Percentiles rank a stretch among this genome's conserved stretches.
Conservation (phyloP, 2,797 vertebrate genomes). For the Acomys russatus region DNA sequence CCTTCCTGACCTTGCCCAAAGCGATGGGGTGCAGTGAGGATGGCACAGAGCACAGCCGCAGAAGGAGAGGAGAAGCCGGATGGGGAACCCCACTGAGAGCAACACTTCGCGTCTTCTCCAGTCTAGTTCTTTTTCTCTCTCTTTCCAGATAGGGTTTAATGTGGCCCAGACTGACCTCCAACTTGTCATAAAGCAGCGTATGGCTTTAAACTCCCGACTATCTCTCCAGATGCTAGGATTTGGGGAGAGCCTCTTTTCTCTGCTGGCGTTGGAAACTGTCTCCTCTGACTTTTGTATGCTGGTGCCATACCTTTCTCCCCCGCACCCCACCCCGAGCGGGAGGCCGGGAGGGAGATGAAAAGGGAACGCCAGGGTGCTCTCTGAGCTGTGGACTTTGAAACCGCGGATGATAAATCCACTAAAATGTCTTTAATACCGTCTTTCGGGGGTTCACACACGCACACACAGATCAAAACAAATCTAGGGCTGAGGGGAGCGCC, state of each 20-base stretch:
- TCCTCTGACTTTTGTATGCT: not conserved
- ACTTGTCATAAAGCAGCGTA: not conserved
- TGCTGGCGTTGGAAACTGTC: not conserved
- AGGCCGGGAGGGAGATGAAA: not conserved
- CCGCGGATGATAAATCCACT: conserved; percentile 57
- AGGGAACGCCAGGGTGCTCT: not conserved
- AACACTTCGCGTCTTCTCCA: not conserved
- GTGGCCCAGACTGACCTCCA: not conserved
- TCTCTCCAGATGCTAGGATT: not conserved
- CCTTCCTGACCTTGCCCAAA: too few species aligned
- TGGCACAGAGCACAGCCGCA: not conserved
- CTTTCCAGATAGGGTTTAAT: not conserved
- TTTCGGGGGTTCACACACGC: conserved; percentile 76
- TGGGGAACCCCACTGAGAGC: not conserved
- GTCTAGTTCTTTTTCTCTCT: not conserved
- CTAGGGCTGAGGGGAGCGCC: not conserved
- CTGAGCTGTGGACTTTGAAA: conserved; percentile 41
- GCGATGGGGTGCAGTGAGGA: too few species aligned
- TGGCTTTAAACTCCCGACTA: not conserved
- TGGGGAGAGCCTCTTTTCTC: not conserved
- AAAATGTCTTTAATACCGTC: conserved; percentile 79
- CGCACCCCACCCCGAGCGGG: not conserved
- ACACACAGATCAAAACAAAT: conserved; percentile 67
- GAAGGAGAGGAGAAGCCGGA: not conserved
- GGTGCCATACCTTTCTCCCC: not conserved